A percentile compares a stretch with the other conserved stretches of the same genome.
Evolutionary conservation across 2,888 invertebrate species (phyloP).

Genomic region (Lomographa bimaculata): DNA sequence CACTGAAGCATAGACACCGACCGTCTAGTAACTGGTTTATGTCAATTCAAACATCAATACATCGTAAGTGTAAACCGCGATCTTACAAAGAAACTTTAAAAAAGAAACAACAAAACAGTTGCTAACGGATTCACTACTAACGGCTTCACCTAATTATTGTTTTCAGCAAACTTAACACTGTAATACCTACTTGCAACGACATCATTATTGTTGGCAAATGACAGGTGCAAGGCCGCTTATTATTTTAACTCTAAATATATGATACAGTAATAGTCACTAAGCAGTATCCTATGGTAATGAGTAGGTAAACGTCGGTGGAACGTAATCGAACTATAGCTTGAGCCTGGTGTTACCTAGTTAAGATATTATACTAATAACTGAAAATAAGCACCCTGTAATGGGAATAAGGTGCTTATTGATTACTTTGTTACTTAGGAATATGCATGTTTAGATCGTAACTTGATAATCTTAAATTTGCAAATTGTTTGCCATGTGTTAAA

Average conservation of each 20-base stretch:
- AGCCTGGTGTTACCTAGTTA: constrained; percentile 40
- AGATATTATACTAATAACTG: constrained; percentile 47
- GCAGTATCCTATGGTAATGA: constrained; percentile 22
- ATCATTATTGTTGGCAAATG: constrained; percentile 12
- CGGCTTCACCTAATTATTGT: no score
- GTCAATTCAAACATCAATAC: no score
- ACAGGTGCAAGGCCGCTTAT: constrained; percentile 16
- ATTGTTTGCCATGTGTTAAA: no score
- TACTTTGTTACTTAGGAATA: constrained; percentile 27
- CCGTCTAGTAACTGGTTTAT: no score
- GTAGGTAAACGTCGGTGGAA: constrained; percentile 4
- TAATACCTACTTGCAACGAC: background rate
- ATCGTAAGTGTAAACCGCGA: no score
- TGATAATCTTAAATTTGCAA: no score
- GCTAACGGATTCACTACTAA: no score
- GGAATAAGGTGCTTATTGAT: constrained; percentile 45
- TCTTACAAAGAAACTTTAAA: no score
- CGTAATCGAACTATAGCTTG: constrained; percentile 21
- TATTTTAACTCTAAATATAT: constrained; percentile 20
- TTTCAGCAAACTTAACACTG: constrained; percentile 1
- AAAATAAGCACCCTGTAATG: constrained; percentile 29
- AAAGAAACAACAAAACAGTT: no score
- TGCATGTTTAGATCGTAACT: background rate
- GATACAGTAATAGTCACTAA: constrained; percentile 21
- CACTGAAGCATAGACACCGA: no score